Conservation (phyloP, 2,888 invertebrate genomes). For the Agriopis leucophaearia region DNA sequence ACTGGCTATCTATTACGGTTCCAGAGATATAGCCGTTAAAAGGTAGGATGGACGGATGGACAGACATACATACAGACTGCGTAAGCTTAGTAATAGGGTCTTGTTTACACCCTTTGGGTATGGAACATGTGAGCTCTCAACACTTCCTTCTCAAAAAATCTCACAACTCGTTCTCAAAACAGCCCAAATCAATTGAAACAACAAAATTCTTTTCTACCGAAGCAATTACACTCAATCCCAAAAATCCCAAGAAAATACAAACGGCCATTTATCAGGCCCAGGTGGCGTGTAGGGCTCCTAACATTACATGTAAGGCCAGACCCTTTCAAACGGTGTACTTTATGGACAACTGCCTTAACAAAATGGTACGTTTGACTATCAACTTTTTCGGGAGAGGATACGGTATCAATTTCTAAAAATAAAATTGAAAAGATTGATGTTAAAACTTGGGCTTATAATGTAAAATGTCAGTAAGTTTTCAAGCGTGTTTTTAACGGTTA, state of each 20-base stretch:
- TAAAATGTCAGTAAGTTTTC: background rate
- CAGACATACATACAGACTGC: background rate
- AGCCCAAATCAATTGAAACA: conserved; percentile 24
- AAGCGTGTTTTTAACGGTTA: too few relatives aligned
- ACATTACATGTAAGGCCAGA: conserved; percentile 57
- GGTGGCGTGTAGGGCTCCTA: conserved; percentile 60
- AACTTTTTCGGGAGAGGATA: background rate
- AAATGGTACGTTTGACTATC: background rate
- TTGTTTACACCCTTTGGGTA: too few relatives aligned
- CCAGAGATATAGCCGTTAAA: too few relatives aligned
- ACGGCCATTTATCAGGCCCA: conserved; percentile 59
- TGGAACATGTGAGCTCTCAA: background rate
- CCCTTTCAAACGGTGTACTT: conserved; percentile 49
- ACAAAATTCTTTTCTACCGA: conserved; percentile 32
- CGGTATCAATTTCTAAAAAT: background rate
- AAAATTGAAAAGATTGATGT: conserved; percentile 1
- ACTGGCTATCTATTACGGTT: too few relatives aligned
- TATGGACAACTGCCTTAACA: conserved; percentile 28
- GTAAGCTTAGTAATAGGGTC: background rate
- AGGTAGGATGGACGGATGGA: too few relatives aligned
- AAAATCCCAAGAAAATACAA: conserved; percentile 49
- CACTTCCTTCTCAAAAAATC: background rate
- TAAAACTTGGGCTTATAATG: background rate
- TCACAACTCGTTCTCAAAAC: conserved; percentile 3
- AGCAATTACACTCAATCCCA: conserved; percentile 45